Base-by-base conservation (phyloP, 2,888 invertebrate species). In the Clanis bilineata region DNA sequence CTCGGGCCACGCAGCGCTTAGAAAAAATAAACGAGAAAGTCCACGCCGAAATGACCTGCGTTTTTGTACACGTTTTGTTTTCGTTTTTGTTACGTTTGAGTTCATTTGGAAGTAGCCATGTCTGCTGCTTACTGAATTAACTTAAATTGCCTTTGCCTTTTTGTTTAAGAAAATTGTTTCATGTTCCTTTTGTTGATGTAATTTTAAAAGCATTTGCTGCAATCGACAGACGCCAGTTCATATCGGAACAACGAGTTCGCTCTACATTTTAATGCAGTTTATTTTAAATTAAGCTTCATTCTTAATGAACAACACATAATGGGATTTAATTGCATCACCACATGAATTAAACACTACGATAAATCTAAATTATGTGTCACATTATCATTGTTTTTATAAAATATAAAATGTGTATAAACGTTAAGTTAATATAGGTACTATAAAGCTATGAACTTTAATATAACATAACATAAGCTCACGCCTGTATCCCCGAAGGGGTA, bases 91-190 rank as follows among this genome's bases (percentile, higher is more conserved):
- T 86, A 85, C 86, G 82, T 89, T 90, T 87, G 90, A 89, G 90
- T 90, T 92, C 91, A 92, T 91, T 92, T 92, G 82, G 89, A 88
- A 90, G 92, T 88, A 89, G 90, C 91, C 85, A 86, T 83, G 89
- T 86, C 88, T 83, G 84, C 82, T 89, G 88, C 88, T 90, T 88
- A 91, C 91, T 85, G 88, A 89, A 91, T 92, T 90, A 90, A 88
- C 88, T 90, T 83, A 87, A 90, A 90, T 89, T 90, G 85, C 83
- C 80, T 83, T 83, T 70, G 71, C 71, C 87, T 88, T 85, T 85
- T 86, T 85, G 72, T 79, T 77, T 67, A 65, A 80, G 71, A 77
- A 80, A 79, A 83, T 81, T 76, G 70, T 74, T 81, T 81, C 77
- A 76, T 82, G 71, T 77, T 85, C 71, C 70, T 81, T 82, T 79